A percentile compares a stretch with the other conserved stretches of the same genome.
phyloP scores from a whole-genome alignment of 2,797 vertebrate species.

The Mastacembelus armatus region DNA sequence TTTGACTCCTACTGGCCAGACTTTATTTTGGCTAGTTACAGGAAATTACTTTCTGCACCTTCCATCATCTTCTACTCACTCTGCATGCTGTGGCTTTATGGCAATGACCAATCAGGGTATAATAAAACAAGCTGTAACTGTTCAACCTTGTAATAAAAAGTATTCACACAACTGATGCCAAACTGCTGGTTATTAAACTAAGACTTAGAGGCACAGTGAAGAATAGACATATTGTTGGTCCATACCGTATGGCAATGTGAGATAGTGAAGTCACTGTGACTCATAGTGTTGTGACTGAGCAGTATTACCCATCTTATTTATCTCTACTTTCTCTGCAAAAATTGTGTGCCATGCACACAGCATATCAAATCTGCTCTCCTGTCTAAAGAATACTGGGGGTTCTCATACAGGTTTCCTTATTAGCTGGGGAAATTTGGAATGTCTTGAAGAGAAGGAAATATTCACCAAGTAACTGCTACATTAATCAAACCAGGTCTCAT shows the following conservation, averaged over 20 bases:
- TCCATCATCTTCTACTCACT: slow-evolving; percentile 68
- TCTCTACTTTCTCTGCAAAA: not conserved
- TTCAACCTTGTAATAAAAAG: slow-evolving; percentile 64
- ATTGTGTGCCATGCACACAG: not conserved
- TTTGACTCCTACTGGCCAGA: slow-evolving; percentile 67
- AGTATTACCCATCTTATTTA: slow-evolving; percentile 15
- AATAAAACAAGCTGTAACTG: slow-evolving; percentile 73
- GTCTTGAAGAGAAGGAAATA: slow-evolving; percentile 22
- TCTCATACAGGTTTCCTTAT: slow-evolving; percentile 6
- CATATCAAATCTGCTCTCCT: slow-evolving; percentile 1
- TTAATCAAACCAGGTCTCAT: slow-evolving; percentile 33
- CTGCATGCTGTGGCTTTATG: slow-evolving; percentile 62
- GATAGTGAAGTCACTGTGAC: slow-evolving; percentile 23
- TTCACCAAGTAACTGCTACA: slow-evolving; percentile 18
- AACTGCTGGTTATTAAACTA: slow-evolving; percentile 60
- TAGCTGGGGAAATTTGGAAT: slow-evolving; percentile 14
- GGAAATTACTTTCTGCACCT: slow-evolving; percentile 73
- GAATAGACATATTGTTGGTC: slow-evolving; percentile 18
- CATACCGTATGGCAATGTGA: slow-evolving; percentile 36
- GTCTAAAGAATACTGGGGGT: not conserved
- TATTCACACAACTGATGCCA: slow-evolving; percentile 64
- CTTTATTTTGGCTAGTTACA: slow-evolving; percentile 79
- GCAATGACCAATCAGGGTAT: slow-evolving; percentile 67
- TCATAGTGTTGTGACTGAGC: slow-evolving; percentile 1
- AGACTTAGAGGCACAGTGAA: slow-evolving; percentile 33